phyloP scores from a whole-genome alignment of 1,140 invertebrate genomes.

The Nasonia longicornis region DNA sequence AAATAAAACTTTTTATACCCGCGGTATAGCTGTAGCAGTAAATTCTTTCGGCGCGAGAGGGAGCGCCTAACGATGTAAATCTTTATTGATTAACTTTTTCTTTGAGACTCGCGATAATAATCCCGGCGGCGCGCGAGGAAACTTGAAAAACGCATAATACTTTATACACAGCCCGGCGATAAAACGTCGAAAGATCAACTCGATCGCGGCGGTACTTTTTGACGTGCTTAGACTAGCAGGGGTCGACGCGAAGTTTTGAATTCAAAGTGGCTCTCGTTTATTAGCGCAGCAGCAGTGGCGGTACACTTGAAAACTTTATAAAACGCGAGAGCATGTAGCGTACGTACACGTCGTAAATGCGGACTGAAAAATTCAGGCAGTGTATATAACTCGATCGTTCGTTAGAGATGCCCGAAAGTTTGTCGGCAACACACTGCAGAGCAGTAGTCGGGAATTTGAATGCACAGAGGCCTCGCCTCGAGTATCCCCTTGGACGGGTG shows the following conservation, averaged over 20 bases:
- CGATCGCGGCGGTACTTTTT: not conserved
- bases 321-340: not conserved
- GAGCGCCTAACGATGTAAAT: not conserved
- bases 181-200: not conserved
- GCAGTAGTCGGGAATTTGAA: not conserved
- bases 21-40: not conserved
- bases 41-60: not conserved
- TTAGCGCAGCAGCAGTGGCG: not conserved
- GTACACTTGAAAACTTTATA: not conserved
- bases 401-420: conserved; percentile 15
- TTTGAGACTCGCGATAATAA: not conserved
- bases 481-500: not conserved
- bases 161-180: not conserved
- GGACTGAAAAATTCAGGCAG: not conserved
- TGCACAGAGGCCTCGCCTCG: not conserved
- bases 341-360: not conserved
- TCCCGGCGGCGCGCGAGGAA: too few relatives aligned
- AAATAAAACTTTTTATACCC: not conserved
- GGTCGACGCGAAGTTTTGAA: not conserved
- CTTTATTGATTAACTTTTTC: not conserved
- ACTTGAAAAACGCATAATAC: too few relatives aligned
- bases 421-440: not conserved
- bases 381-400: not conserved
- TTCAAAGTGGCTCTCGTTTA: not conserved
- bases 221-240: not conserved